These are phyloP conservation scores for Chymomyza procnemis DNA, from an alignment of 2,888 invertebrate species.

Conservation along the genomic window DNA sequence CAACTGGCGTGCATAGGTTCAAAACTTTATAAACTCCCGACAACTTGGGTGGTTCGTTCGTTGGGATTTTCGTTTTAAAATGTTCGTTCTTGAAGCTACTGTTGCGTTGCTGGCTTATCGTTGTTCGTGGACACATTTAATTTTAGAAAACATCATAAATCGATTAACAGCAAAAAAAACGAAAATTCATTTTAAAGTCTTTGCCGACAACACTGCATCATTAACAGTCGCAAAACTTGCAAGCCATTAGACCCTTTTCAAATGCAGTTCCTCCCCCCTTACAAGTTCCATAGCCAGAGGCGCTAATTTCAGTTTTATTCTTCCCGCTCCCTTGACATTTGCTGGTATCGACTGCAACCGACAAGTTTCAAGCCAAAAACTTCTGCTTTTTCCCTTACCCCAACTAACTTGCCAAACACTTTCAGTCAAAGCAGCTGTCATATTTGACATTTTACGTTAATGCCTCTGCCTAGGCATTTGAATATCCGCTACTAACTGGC, in stretches of 20 bases:
- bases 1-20: conserved; percentile 13
- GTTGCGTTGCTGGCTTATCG: conserved; percentile 19
- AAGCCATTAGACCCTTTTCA: conserved; percentile 68
- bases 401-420: background rate
- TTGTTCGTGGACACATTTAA: conserved; percentile 50
- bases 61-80: conserved; percentile 52
- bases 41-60: conserved; percentile 53
- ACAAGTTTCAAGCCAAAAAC: conserved; percentile 37
- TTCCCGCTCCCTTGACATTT: too few species aligned
- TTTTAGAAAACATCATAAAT: conserved; percentile 65
- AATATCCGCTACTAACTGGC: conserved; percentile 37
- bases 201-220: conserved; percentile 44
- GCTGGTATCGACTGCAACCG: conserved; percentile 36
- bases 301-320: conserved; percentile 61
- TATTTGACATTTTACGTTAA: conserved; percentile 66
- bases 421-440: conserved; percentile 51
- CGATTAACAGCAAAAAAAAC: conserved; percentile 54
- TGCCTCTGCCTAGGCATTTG: conserved; percentile 53
- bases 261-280: conserved; percentile 15
- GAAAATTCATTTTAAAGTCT: conserved; percentile 27
- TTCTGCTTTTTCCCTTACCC: conserved; percentile 15
- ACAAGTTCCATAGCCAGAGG: conserved; percentile 35
- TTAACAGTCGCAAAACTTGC: conserved; percentile 65
- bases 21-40: background rate
- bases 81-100: conserved; percentile 36